Evolutionary conservation across 2,888 invertebrate genomes (phyloP).

Genomic region (Arrhopalites spinosus): DNA sequence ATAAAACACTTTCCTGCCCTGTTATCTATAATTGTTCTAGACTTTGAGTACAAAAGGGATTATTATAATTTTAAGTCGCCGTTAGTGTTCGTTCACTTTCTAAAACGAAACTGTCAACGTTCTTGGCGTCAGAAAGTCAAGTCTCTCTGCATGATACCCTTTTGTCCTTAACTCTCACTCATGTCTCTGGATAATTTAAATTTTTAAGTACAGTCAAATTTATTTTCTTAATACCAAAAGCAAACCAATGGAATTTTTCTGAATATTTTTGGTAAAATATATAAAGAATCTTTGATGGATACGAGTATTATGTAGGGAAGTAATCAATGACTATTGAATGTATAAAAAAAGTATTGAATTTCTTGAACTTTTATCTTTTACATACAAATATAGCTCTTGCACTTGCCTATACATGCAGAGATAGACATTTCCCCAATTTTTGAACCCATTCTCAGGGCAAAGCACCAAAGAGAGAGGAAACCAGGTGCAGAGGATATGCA

Average conservation of each 20-base stretch:
- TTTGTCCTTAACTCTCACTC: neutral
- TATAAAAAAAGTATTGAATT: slow-evolving; percentile 14
- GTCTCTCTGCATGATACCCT: neutral
- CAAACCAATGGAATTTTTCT: too few relatives aligned
- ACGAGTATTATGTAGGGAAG: too few relatives aligned
- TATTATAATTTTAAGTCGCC: neutral
- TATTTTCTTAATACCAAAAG: too few relatives aligned
- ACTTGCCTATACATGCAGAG: neutral
- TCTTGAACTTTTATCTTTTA: neutral
- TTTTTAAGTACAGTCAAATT: too few relatives aligned
- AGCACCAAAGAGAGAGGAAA: too few relatives aligned
- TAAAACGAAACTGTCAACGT: neutral
- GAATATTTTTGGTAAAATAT: too few relatives aligned
- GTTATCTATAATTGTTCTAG: too few relatives aligned
- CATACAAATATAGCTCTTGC: neutral
- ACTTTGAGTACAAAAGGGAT: too few relatives aligned
- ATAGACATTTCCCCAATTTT: neutral
- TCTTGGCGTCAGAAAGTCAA: slow-evolving; percentile 16
- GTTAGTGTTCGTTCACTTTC: neutral
- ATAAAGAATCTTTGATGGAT: too few relatives aligned
- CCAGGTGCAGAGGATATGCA: neutral
- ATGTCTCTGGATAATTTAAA: neutral
- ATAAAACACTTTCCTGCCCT: too few relatives aligned
- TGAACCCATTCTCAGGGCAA: slow-evolving; percentile 1
- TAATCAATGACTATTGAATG: neutral